Evolutionary conservation across 2,888 invertebrate species (phyloP).

Genomic region (Polydrusus cervinus): DNA sequence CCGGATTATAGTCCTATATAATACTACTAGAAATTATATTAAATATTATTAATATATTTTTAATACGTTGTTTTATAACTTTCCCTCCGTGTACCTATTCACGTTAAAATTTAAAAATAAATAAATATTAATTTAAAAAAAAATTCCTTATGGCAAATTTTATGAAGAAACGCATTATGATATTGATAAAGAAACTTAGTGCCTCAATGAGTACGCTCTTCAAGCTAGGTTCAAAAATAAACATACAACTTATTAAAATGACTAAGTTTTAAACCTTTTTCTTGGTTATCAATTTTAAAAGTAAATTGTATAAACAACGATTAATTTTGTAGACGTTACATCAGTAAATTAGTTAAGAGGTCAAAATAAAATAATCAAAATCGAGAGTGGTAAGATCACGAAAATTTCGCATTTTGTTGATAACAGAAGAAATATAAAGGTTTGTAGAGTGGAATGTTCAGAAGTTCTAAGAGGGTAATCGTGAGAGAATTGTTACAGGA

Average conservation of each 20-base stretch:
- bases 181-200: too few relatives aligned
- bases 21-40: too few relatives aligned
- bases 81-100: too few relatives aligned
- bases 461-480: background rate
- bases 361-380: background rate
- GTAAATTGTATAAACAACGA: background rate
- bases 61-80: too few relatives aligned
- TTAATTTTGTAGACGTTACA: background rate
- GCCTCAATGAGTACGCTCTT: too few relatives aligned
- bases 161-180: too few relatives aligned
- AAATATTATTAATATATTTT: too few relatives aligned
- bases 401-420: background rate
- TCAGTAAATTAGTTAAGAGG: background rate
- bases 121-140: too few relatives aligned
- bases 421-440: background rate
- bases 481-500: background rate
- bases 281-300: constrained; percentile 1
- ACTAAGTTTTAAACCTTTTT: background rate
- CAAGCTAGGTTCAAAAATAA: background rate
- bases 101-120: too few relatives aligned
- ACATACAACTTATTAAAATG: background rate
- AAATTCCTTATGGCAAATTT: too few relatives aligned
- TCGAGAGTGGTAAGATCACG: background rate
- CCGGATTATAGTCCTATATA: too few relatives aligned
- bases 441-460: background rate